Percentiles rank a stretch among this genome's conserved stretches.
phyloP scores from a whole-genome alignment of 2,797 vertebrate genomes.

The Tangara arthus region DNA sequence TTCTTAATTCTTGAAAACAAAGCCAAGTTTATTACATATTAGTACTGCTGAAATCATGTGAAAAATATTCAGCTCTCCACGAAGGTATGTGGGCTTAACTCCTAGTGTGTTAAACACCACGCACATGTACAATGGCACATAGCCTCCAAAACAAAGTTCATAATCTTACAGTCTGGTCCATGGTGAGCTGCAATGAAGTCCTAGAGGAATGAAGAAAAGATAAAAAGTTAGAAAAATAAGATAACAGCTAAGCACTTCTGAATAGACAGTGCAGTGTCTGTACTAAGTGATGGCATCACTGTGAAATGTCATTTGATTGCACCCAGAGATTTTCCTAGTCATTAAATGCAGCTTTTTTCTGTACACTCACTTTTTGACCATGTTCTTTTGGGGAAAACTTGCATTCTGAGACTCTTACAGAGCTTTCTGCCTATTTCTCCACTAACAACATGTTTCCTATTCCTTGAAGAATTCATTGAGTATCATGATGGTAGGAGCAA shows the following conservation, averaged over 20 bases:
- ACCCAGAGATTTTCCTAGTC: not conserved
- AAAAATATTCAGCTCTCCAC: not conserved
- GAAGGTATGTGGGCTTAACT: not conserved
- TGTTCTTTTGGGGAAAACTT: not conserved
- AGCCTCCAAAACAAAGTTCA: not conserved
- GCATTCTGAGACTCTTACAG: not conserved
- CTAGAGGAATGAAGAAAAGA: not conserved
- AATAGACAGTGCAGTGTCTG: not conserved
- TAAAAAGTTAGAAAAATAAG: not conserved
- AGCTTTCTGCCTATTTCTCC: not conserved
- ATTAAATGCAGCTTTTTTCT: not conserved
- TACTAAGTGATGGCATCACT: accelerated
- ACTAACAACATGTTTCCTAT: not conserved
- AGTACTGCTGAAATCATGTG: not conserved
- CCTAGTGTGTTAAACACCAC: not conserved
- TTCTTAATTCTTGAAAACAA: not conserved
- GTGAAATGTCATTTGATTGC: not conserved
- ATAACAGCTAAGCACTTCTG: not conserved
- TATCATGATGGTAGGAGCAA: no score
- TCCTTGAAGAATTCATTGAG: not conserved
- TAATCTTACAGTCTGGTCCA: not conserved
- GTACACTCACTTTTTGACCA: not conserved
- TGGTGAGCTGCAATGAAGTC: not conserved
- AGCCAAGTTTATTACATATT: not conserved
- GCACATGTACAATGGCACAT: not conserved